Percentiles rank a stretch among this genome's conserved stretches.
phyloP scores from a whole-genome alignment of 2,888 invertebrate genomes.

The Drosophila stalkeri region DNA sequence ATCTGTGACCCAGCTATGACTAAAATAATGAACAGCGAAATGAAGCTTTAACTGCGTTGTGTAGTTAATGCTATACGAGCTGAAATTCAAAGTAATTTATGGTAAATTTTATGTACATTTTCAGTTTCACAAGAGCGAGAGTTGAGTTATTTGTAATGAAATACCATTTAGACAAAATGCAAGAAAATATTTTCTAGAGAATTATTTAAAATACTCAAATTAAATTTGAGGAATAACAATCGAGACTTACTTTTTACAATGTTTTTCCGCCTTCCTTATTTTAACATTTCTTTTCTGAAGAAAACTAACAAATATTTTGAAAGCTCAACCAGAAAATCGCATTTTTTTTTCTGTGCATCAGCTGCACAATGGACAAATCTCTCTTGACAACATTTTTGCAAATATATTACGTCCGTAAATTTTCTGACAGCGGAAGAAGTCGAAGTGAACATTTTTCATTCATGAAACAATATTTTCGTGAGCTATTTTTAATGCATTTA shows the following conservation, averaged over 20 bases:
- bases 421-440: constrained; percentile 15
- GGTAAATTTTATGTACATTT: neutral
- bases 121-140: neutral
- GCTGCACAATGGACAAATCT: constrained; percentile 10
- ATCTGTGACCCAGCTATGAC: constrained; percentile 6
- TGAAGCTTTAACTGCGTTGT: neutral
- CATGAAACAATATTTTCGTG: constrained; percentile 7
- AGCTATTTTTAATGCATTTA: constrained; percentile 50
- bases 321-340: no score
- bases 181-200: neutral
- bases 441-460: constrained; percentile 14
- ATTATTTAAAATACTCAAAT: neutral
- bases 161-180: neutral
- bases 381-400: constrained; percentile 12
- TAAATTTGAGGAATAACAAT: no score
- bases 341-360: neutral
- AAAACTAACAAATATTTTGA: neutral
- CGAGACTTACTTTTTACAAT: neutral
- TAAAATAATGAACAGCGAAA: constrained; percentile 18
- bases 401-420: constrained; percentile 15
- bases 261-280: no score
- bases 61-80: neutral
- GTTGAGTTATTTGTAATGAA: neutral
- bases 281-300: no score
- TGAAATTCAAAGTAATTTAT: neutral